phyloP scores from a whole-genome alignment of 2,797 vertebrate species.

The Novumbra hubbsi region DNA sequence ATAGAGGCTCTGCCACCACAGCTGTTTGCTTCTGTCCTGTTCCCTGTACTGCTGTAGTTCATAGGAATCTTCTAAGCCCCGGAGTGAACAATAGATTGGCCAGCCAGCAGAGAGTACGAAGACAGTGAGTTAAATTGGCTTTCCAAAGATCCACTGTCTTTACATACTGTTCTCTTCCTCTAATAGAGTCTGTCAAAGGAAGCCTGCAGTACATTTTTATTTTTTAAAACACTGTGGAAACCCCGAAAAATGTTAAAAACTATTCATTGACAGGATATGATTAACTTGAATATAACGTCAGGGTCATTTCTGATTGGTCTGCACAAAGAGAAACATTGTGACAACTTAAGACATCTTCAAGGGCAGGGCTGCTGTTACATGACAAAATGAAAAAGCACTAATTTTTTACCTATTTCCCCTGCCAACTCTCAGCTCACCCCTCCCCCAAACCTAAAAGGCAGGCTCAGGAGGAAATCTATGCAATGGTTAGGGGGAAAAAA shows the following conservation, averaged over 20 bases:
- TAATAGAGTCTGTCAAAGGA: not conserved
- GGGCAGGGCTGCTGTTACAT: conserved; percentile 28
- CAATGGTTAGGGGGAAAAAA: conserved; percentile 25
- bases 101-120: not conserved
- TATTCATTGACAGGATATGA: not conserved
- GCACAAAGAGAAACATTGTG: not conserved
- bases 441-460: conserved; percentile 28
- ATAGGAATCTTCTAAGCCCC: not conserved
- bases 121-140: not conserved
- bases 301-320: not conserved
- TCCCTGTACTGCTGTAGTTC: conserved; percentile 6
- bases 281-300: not conserved
- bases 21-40: conserved; percentile 16
- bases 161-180: not conserved
- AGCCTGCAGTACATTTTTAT: no score
- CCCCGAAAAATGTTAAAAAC: not conserved
- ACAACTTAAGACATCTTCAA: not conserved
- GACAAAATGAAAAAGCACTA: conserved; percentile 36
- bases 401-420: conserved; percentile 37
- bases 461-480: conserved; percentile 36
- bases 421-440: conserved; percentile 44
- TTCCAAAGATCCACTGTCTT: not conserved
- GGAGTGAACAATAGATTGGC: not conserved
- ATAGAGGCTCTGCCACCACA: not conserved
- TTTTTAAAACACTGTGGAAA: no score